Evolutionary conservation across 2,888 invertebrate genomes (phyloP).

Genomic region (Drosophila koepferae): DNA sequence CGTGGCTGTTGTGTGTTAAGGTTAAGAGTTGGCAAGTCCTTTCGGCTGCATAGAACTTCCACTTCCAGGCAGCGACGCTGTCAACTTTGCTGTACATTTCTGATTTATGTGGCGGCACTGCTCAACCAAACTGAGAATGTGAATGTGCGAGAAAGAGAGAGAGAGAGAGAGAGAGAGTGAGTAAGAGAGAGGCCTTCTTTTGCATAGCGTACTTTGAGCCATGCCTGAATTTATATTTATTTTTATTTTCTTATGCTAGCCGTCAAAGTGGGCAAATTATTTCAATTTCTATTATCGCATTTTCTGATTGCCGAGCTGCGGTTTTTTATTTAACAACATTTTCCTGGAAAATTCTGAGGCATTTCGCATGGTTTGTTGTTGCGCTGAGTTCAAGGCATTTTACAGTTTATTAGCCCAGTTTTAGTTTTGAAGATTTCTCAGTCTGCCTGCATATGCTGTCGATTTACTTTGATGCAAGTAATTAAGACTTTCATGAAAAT

Average conservation of each 20-base stretch:
- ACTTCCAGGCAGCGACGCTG: slow-evolving; percentile 50
- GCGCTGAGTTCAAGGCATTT: slow-evolving; percentile 52
- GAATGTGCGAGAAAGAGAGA: background rate
- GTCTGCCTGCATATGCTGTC: slow-evolving; percentile 21
- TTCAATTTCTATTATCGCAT: slow-evolving; percentile 81
- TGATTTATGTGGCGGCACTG: slow-evolving; percentile 74
- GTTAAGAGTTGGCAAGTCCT: slow-evolving; percentile 66
- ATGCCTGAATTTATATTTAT: slow-evolving; percentile 37
- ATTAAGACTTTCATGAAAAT: slow-evolving; percentile 24
- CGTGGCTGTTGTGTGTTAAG: slow-evolving; percentile 79
- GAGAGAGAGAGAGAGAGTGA: background rate
- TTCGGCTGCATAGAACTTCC: slow-evolving; percentile 56
- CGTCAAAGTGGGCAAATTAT: slow-evolving; percentile 77
- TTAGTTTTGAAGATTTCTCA: slow-evolving; percentile 18
- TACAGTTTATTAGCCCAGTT: slow-evolving; percentile 73
- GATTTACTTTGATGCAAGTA: slow-evolving; percentile 6
- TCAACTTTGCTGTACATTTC: slow-evolving; percentile 72
- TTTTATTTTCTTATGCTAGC: slow-evolving; percentile 40
- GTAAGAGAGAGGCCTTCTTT: slow-evolving; percentile 14
- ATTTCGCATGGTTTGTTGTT: slow-evolving; percentile 35
- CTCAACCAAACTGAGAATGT: slow-evolving; percentile 7
- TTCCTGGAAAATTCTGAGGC: slow-evolving; percentile 47
- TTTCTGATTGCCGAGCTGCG: slow-evolving; percentile 68
- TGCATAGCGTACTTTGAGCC: slow-evolving; percentile 49
- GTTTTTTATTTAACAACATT: slow-evolving; percentile 55